Evolutionary conservation across 2,888 invertebrate species (phyloP), one percentile per base, ranked within the genome.

Genomic region (Eumerus sabulonum): DNA sequence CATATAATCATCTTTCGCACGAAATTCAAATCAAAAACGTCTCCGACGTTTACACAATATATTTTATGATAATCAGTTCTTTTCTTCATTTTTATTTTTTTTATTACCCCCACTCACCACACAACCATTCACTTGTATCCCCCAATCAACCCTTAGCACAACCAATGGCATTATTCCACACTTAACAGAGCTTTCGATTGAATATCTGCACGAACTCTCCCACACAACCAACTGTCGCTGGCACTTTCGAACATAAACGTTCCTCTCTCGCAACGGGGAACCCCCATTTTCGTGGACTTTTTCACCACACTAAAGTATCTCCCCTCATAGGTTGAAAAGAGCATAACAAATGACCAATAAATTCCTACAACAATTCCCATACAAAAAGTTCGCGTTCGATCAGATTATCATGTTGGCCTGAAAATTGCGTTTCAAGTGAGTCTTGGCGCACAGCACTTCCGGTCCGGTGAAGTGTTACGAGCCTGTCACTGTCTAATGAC

Each of bases 141-240:
- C 27, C 27, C 27, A 40, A 2, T 51, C 76, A 66, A 77, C 67
- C 72, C 62, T 77, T 60, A 67, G 47, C 40, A 40, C 42, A 40
- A 48, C 76, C 76, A 77, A 72, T 72, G 62, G 72, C 62, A 77
- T 77, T 62, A 57, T 77, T 53, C 62, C 67, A 66, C 57, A 40
- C 11, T n/a, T 72, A 67, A 14, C 66, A 77, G 76, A 72, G 72
- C 66, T 72, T 62, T 67, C 67, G 50, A 60, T 64, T 66, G 47
- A 54, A 62, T 70, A n/a, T n/a, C n/a, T 70, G 51, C 9, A 18
- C 35, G 3, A 27, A 27, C 27, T 27, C 27, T 27, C 27, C 27
- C 27, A 27, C 27, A 27, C 27, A 27, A 27, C 48, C 35, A 51
- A 48, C 60, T 56, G 45, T 50, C 51, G 45, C 44, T n/a, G 51